Percentiles rank a stretch among this genome's conserved stretches.
Evolutionary conservation across 2,797 vertebrate species (phyloP).

Genomic region (Nyctibius grandis): DNA sequence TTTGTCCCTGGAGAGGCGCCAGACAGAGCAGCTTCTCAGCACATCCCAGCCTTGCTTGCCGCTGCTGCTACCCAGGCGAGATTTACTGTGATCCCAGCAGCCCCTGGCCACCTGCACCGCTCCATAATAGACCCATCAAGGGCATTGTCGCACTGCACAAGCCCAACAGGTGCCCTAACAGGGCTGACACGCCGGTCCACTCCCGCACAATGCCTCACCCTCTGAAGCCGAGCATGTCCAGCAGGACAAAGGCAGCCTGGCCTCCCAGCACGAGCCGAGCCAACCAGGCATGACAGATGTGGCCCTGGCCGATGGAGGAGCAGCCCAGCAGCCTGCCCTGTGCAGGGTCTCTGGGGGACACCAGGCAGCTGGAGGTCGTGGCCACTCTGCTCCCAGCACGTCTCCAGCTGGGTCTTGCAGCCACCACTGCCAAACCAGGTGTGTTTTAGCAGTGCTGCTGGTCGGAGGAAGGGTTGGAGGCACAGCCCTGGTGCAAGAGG

Average conservation of each 20-base stretch:
- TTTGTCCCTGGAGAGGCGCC: not conserved
- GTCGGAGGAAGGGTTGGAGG: not conserved
- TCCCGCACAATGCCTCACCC: not conserved
- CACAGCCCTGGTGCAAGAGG: not conserved
- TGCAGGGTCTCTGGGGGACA: rapidly evolving
- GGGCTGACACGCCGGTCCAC: rapidly evolving
- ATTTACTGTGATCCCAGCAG: not conserved
- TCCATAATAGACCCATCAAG: slow-evolving; percentile 23
- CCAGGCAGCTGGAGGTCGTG: not conserved
- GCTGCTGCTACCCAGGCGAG: not conserved
- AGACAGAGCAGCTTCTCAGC: rapidly evolving
- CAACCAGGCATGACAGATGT: not conserved
- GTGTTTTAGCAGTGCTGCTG: not conserved
- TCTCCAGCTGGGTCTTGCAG: not conserved
- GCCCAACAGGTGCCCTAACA: not conserved
- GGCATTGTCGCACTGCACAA: not conserved
- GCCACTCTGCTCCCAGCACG: not conserved
- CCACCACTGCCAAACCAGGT: not conserved
- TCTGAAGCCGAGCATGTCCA: not conserved
- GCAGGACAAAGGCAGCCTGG: not conserved
- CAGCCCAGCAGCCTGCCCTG: rapidly evolving
- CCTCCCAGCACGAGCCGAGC: not conserved
- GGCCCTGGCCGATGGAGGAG: rapidly evolving
- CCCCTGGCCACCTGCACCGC: not conserved
- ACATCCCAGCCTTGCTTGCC: not conserved